Evolutionary conservation across 2,113 vertebrate genomes (phyloP), one percentile per base, ranked within the genome.

Genomic region (Rhea americana): DNA sequence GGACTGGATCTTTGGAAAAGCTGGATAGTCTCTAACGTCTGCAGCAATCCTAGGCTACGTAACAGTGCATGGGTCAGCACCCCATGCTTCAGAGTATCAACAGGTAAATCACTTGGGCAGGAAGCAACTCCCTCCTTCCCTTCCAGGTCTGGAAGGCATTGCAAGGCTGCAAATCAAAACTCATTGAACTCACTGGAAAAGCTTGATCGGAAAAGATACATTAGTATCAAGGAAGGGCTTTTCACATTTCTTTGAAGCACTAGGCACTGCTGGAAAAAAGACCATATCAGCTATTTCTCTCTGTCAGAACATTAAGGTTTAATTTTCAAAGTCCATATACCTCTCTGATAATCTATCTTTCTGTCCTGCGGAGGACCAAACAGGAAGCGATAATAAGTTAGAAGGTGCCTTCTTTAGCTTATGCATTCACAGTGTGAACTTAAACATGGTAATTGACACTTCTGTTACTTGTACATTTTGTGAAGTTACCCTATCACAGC

Each of bases 251-350:
- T 63, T 58, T 11, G 39, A 19, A 3, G 4, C 50, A 2, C 45
- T 13, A 16, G 39, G 47, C 56, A 14, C 16, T 26, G 35, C 35
- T 65, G 56, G 37, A 45, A 41, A 53, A 45, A 41, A 67, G n/a
- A 79, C 35, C 53, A 50, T 41, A 19, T 11, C 20, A 59, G 50
- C 18, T 18, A 2, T 14, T 32, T 1, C 0, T 8, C 82, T 43
- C 39, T 9, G 30, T n/a, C 39, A 0, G 10, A 6, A 24, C 0
- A 1, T 19, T 5, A 37, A 51, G 26, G 5, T 1, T 37, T n/a
- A 4, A 21, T 62, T 79, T 19, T 3, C 18, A 16, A 53, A 76
- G 30, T 41, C 24, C 8, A 0, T 13, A 3, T 10, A 13, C 5
- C 37, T 39, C 41, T 16, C 50, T 30, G 26, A 37, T 35, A 35